These are phyloP conservation scores for Leptinotarsa lineolata DNA, from an alignment of 1,140 invertebrate genomes.

Conservation along the genomic window DNA sequence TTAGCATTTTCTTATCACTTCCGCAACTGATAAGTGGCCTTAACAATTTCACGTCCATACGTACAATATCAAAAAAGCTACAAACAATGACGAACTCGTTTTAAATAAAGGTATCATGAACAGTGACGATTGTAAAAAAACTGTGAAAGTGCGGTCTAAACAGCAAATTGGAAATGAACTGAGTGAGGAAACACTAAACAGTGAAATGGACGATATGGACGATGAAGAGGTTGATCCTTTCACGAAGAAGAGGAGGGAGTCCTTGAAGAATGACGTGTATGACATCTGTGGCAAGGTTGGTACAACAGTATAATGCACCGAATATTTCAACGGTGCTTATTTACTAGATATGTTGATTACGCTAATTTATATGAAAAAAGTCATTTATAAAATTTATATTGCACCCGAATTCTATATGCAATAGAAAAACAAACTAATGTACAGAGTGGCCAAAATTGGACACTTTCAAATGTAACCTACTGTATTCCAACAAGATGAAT, in stretches of 20 bases:
- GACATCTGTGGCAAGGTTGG: slow-evolving; percentile 63
- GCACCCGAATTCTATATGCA: too few species aligned
- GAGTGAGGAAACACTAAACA: slow-evolving; percentile 11
- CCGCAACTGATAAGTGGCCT: neutral
- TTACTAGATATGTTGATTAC: too few species aligned
- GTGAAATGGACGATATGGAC: slow-evolving; percentile 10
- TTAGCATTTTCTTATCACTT: neutral
- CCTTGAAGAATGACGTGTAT: slow-evolving; percentile 56
- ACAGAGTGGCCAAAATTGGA: too few species aligned
- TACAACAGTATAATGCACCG: neutral
- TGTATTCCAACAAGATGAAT: too few species aligned
- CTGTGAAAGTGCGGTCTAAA: slow-evolving; percentile 32
- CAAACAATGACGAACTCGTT: too few species aligned
- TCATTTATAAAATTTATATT: too few species aligned
- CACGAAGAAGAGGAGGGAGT: slow-evolving; percentile 34
- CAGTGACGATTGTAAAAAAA: slow-evolving; percentile 16
- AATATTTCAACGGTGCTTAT: too few species aligned
- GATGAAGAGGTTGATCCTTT: slow-evolving; percentile 35
- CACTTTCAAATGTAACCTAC: too few species aligned
- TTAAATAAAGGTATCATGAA: neutral
- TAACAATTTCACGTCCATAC: neutral
- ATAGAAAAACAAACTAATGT: too few species aligned
- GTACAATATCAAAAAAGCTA: neutral
- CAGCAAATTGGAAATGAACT: slow-evolving; percentile 14
- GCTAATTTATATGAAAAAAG: too few species aligned